Conservation (phyloP, 2,797 vertebrate species). For the Vireo griseus region DNA sequence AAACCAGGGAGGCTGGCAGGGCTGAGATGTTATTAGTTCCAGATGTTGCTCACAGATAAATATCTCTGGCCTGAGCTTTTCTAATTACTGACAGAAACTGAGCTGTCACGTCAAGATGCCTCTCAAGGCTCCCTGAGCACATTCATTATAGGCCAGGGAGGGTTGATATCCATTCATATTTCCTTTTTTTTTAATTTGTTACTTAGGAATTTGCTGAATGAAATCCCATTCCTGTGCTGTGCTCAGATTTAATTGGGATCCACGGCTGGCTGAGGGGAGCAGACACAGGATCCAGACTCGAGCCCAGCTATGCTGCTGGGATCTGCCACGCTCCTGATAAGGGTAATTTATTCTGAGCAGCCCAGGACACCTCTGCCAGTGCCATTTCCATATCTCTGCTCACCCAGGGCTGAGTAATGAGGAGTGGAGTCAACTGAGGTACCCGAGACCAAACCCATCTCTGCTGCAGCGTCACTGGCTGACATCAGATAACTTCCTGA, state of each 20-base stretch:
- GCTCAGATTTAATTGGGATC: not conserved
- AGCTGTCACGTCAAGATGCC: not conserved
- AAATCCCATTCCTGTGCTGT: not conserved
- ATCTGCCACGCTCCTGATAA: not conserved
- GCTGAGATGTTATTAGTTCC: not conserved
- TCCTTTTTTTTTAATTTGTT: not conserved
- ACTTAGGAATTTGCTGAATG: not conserved
- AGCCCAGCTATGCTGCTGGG: not conserved
- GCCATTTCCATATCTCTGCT: constrained; percentile 44
- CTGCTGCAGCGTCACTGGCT: not conserved
- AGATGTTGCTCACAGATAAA: constrained; percentile 16
- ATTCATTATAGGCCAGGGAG: fast-evolving
- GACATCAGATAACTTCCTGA: constrained; percentile 6
- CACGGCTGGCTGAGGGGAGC: not conserved
- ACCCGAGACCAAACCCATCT: not conserved
- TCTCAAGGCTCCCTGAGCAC: not conserved
- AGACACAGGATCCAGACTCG: not conserved
- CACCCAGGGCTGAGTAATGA: not conserved
- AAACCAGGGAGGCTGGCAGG: constrained; percentile 25
- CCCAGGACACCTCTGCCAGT: not conserved
- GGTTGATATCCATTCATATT: not conserved
- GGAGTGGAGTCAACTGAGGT: constrained; percentile 30
- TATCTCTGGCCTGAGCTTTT: constrained; percentile 31
- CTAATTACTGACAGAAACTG: constrained; percentile 33
- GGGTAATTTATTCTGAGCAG: not conserved